Base-by-base conservation (phyloP, 2,113 vertebrate genomes). In the Plecotus auritus region DNA sequence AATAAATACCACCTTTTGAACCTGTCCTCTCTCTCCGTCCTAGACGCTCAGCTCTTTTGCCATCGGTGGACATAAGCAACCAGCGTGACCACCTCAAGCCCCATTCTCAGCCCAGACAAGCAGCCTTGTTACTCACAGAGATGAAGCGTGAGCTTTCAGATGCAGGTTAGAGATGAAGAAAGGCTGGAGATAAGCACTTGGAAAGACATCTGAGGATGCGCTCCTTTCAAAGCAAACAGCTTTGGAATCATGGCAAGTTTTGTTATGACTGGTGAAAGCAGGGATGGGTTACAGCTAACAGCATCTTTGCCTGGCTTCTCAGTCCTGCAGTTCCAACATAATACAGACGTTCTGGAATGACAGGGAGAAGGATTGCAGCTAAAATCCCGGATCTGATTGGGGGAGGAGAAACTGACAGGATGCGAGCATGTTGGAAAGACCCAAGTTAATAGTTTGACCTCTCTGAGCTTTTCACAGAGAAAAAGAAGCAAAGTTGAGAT, bases 401-500 rank as follows among this genome's bases (percentile, higher is more conserved):
- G 20, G 88, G 47, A 49, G 64, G 76, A 94, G 69, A 67, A 16
- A 16, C 78, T 89, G 90, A 88, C 85, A 95, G 86, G 64, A 85
- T 54, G 83, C 1, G 4, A 89, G 54, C 28, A 0, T 69, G 74
- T 72, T 95, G 91, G 66, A 96, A 96, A 97, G 83, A 84, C 88
- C 83, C 85, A 88, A 95, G 78, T 95, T 94, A 96, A 93, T 96
- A 85, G 92, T 96, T 96, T 93, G 96, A 95, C 96, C 96, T 95
- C 88, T 96, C 92, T 92, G 96, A 94, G 88, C 88, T 95, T 96
- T 95, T 96, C 96, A 64, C 83, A 94, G 89, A 94, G 88, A 84
- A 85, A 95, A 93, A 64, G 96, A 93, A 94, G 92, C 96, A 97
- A 97, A 97, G 97, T 97, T 97, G 96, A 97, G 95, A 94, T 94